Evolutionary conservation across 1,140 invertebrate species (phyloP).

Genomic region (Tetramorium parvispinum): DNA sequence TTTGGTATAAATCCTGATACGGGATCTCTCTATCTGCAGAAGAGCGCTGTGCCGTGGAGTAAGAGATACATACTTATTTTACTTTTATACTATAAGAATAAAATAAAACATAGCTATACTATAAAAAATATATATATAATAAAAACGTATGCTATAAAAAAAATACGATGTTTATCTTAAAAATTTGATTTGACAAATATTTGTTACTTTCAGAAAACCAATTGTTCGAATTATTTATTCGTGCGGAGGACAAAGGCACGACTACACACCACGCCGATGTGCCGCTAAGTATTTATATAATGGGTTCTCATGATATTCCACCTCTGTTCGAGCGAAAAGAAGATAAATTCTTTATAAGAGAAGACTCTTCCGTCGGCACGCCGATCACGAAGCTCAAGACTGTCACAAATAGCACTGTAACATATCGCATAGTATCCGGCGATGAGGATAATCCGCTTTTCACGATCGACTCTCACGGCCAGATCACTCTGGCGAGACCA

Average conservation of each 20-base stretch:
- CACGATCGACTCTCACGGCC: slow-evolving; percentile 90
- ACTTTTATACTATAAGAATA: background rate
- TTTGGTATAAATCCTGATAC: slow-evolving; percentile 90
- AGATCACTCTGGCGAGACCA: slow-evolving; percentile 89
- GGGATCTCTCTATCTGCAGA: slow-evolving; percentile 89
- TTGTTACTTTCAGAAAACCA: slow-evolving; percentile 88
- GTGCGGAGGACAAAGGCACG: slow-evolving; percentile 92
- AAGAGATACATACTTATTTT: slow-evolving; percentile 70
- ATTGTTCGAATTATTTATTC: slow-evolving; percentile 95
- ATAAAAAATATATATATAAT: no score
- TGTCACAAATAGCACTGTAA: slow-evolving; percentile 87
- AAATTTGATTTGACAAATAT: background rate
- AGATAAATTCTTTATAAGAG: slow-evolving; percentile 92
- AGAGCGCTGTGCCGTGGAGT: slow-evolving; percentile 87
- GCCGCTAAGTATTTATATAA: slow-evolving; percentile 92
- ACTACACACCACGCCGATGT: slow-evolving; percentile 91
- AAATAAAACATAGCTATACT: background rate
- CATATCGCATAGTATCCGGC: slow-evolving; percentile 90
- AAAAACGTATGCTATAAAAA: no score
- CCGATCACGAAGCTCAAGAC: slow-evolving; percentile 89
- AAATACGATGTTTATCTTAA: background rate
- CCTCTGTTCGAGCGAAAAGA: slow-evolving; percentile 91
- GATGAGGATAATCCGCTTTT: slow-evolving; percentile 89
- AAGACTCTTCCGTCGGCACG: slow-evolving; percentile 90
- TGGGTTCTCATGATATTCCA: slow-evolving; percentile 89